phyloP scores from a whole-genome alignment of 1,140 invertebrate genomes.

The Psilanteris sp. region DNA sequence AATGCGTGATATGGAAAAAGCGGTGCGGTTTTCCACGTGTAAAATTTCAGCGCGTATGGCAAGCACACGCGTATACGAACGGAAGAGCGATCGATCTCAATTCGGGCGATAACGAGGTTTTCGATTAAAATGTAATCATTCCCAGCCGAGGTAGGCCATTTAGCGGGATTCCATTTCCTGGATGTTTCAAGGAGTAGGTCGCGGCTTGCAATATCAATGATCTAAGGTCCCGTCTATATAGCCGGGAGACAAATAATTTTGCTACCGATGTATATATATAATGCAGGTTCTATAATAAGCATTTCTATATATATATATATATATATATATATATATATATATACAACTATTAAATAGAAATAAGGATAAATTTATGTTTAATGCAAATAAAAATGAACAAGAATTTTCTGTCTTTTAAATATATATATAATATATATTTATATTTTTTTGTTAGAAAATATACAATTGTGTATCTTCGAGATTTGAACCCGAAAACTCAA shows the following conservation, averaged over 20 bases:
- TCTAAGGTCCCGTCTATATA: slow-evolving; percentile 26
- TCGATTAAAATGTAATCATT: slow-evolving; percentile 62
- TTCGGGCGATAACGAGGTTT: slow-evolving; percentile 51
- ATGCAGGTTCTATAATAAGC: too few relatives aligned
- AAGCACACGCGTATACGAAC: neutral
- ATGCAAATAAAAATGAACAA: too few relatives aligned
- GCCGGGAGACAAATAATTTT: slow-evolving; percentile 19
- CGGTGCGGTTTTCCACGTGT: slow-evolving; percentile 1
- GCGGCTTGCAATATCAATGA: slow-evolving; percentile 51
- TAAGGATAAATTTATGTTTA: too few relatives aligned
- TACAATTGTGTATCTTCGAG: neutral
- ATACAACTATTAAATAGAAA: too few relatives aligned
- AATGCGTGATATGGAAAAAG: too few relatives aligned
- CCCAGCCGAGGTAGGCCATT: slow-evolving; percentile 32
- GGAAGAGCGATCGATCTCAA: slow-evolving; percentile 45
- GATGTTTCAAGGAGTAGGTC: slow-evolving; percentile 38
- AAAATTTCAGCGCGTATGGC: neutral
- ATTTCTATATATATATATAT: too few relatives aligned
- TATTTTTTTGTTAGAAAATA: too few relatives aligned
- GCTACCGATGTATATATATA: slow-evolving; percentile 1
- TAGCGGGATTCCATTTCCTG: slow-evolving; percentile 49
- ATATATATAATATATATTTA: too few relatives aligned
- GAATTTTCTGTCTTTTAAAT: too few relatives aligned
- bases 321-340: too few relatives aligned
- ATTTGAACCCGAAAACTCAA: neutral